Conservation (phyloP, 2,888 invertebrate species). For the Masnerella sp. region DNA sequence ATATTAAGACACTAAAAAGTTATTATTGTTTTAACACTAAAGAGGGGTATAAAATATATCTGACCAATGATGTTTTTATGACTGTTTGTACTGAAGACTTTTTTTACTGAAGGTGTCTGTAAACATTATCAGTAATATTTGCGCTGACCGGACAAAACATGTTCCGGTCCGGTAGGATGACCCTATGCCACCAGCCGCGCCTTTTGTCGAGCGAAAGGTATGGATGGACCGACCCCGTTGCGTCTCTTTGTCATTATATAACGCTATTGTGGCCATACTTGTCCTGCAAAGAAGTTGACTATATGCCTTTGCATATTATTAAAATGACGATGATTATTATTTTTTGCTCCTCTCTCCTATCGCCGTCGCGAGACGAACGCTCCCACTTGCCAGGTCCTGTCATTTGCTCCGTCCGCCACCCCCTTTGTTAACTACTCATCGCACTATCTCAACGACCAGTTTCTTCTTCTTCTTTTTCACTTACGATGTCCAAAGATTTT, state of each 20-base stretch:
- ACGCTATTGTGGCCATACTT: constrained; percentile 78
- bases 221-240: constrained; percentile 72
- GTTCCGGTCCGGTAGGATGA: constrained; percentile 78
- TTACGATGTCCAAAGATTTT: constrained; percentile 48
- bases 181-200: constrained; percentile 77
- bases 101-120: constrained; percentile 69
- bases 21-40: too few species aligned
- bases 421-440: constrained; percentile 27
- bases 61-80: too few species aligned
- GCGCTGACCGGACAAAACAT: constrained; percentile 76
- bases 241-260: constrained; percentile 78
- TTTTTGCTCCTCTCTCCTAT: constrained; percentile 68
- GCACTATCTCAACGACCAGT: constrained; percentile 43
- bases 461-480: constrained; percentile 60
- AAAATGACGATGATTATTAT: constrained; percentile 78
- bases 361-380: constrained; percentile 44
- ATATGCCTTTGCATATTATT: constrained; percentile 76
- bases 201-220: constrained; percentile 78
- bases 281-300: constrained; percentile 72
- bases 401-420: constrained; percentile 26
- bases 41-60: too few species aligned
- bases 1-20: too few species aligned
- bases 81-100: too few species aligned
- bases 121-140: constrained; percentile 73
- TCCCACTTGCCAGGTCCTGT: constrained; percentile 49